Evolutionary conservation across 2,888 invertebrate genomes (phyloP), one percentile per base, ranked within the genome.

Genomic region (Podabrus alpinus): DNA sequence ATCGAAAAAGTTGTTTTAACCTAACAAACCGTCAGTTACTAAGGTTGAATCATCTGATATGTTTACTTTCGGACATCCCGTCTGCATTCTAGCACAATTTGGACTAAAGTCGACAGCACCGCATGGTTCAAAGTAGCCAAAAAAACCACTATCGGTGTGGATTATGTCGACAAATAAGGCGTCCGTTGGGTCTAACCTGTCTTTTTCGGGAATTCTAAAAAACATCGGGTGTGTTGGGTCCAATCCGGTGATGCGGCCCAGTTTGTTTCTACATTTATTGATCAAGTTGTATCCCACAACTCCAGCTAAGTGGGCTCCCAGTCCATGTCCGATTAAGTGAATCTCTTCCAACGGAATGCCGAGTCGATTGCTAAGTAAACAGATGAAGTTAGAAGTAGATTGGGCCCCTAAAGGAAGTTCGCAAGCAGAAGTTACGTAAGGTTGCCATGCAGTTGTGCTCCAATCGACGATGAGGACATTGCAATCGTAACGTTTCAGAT

Each of bases 271-370:
- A 24, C 73, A 76, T 17, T 62, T 13, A 4, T 25, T 64, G n/a
- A 24, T 24, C 0, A 64, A 15, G 7, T 66, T 29, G 59, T 77
- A 67, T n/a, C 77, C 77, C 5, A 24, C 24, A 15, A 72, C 45
- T 13, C 77, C 77, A 2, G 70, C 59, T 17, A 77, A 59, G 19
- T 77, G 77, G 2, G 45, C 77, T 25, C 74, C 77, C 64, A 77
- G 25, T 1, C 72, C 74, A 60, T 77, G 74, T 3, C 77, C 77
- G 3, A 77, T 16, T 9, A 72, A 15, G 5, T 77, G 77, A 9
- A 75, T 15, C 2, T 69, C 24, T 5, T 1, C 17, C 17, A 66
- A 10, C 9, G 9, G 11, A 15, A 75, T 17, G 1, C 17, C 16
- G 15, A 29, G 3, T 10, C 21, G 15, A 16, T n/a, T 11, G 21